A percentile compares a stretch with the other conserved stretches of the same genome.
phyloP scores from a whole-genome alignment of 2,888 invertebrate genomes.

The Drosophila sordidula region DNA sequence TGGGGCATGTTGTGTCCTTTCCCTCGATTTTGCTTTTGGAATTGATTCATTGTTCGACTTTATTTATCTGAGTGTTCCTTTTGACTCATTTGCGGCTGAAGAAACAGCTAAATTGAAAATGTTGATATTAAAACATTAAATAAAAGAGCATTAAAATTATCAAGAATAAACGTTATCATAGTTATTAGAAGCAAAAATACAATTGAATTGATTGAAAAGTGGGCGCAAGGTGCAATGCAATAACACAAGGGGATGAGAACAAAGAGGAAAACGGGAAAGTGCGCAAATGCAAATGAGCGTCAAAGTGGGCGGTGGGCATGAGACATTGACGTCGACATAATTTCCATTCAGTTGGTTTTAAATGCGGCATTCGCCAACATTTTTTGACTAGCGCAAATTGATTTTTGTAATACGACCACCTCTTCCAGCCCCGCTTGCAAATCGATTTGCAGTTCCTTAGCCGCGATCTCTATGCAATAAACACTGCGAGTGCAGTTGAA shows the following conservation, averaged over 20 bases:
- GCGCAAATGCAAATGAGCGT: conserved; percentile 51
- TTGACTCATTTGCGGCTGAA: too few relatives aligned
- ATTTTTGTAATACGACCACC: conserved; percentile 42
- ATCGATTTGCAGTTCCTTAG: conserved; percentile 43
- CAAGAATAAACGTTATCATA: too few relatives aligned
- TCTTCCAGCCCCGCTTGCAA: not conserved
- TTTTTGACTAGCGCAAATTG: conserved; percentile 60
- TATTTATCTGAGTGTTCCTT: not conserved
- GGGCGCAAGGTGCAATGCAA: not conserved
- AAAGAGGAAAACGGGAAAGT: not conserved
- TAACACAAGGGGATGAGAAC: not conserved
- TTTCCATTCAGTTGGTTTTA: conserved; percentile 63
- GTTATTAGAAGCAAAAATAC: not conserved
- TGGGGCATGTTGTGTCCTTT: too few relatives aligned
- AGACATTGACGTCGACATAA: conserved; percentile 38
- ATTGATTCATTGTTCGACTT: not conserved
- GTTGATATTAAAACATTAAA: too few relatives aligned
- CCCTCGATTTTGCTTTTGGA: too few relatives aligned
- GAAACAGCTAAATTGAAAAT: too few relatives aligned
- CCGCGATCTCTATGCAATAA: conserved; percentile 34
- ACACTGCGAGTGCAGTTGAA: conserved; percentile 10
- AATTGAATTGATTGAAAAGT: conserved; percentile 43
- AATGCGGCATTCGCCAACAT: conserved; percentile 61
- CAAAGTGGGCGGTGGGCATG: conserved; percentile 26
- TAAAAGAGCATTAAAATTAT: too few relatives aligned